Evolutionary conservation across 2,797 vertebrate species (phyloP).

Genomic region (Aselliscus stoliczkanus): DNA sequence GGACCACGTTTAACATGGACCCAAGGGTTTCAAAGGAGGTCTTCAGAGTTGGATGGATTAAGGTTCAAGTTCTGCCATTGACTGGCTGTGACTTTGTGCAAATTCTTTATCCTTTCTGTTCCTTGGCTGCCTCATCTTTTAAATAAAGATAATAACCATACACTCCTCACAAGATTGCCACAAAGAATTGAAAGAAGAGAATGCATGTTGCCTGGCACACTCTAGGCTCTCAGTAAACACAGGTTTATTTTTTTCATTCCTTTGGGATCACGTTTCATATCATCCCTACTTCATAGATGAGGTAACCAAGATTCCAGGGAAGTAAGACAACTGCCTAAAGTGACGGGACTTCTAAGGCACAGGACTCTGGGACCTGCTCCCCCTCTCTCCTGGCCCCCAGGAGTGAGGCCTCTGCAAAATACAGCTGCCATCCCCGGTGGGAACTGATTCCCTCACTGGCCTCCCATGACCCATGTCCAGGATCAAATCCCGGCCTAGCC

Average conservation of each 20-base stretch:
- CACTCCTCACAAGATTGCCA: background rate
- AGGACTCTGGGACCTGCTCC: background rate
- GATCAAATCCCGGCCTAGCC: background rate
- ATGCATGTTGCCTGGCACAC: fast-evolving
- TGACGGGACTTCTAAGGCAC: too few relatives aligned
- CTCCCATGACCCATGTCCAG: background rate
- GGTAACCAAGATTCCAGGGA: background rate
- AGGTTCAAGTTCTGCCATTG: background rate
- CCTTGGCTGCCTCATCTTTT: background rate
- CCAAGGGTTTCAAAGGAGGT: background rate
- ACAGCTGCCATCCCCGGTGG: background rate
- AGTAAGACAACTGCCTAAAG: background rate
- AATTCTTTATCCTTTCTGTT: background rate
- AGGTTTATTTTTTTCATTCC: background rate
- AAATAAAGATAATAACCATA: background rate
- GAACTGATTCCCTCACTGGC: background rate
- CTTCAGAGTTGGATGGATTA: background rate
- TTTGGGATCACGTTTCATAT: background rate
- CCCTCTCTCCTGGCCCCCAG: fast-evolving
- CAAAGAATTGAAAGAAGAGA: background rate
- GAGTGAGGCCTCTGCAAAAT: background rate
- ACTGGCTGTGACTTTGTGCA: background rate
- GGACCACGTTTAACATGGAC: background rate
- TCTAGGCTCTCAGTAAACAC: background rate
- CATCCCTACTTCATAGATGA: background rate